Base-by-base conservation (phyloP, 1,140 invertebrate species). In the Meloidogyne floridensis region DNA sequence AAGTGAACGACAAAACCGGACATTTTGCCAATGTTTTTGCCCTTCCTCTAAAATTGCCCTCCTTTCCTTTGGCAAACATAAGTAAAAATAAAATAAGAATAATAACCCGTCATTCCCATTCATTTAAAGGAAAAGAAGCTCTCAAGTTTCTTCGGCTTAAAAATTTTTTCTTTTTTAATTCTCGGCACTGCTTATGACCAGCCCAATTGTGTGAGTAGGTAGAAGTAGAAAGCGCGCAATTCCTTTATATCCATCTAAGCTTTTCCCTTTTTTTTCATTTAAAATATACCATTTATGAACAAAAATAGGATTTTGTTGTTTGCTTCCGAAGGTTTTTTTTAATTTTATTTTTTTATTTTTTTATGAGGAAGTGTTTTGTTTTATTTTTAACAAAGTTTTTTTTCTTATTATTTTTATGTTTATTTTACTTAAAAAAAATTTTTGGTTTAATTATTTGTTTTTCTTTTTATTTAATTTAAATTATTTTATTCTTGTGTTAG, bases 31-130 rank as follows among this genome's bases (percentile, higher is more conserved):
- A 65, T 65, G n/a, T 65, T 65, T 59, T 65, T 65, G 59, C 59
- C 59, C 59, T 65, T 65, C 59, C 59, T 65, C n/a, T 65, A 13
- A n/a, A 18, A 65, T 65, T 65, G 15, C 59, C 7, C n/a, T 65
- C 59, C 59, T 65, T 65, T 65, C n/a, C n/a, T n/a, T 65, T 65
- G 59, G 59, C 59, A 65, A 65, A 65, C 59, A 65, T n/a, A 65
- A 65, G 7, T 6, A 7, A 18, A 59, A 59, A n/a, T 32, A 32
- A 32, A 65, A 65, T 65, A 65, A 65, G 6, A n/a, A n/a, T n/a
- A n/a, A 59, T 59, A 59, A 59, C 56, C 7, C n/a, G 15, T 65
- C 59, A 65, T 65, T 2, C 11, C 59, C 15, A 65, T 65, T n/a
- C 59, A 65, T 59, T 59, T 11, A 4, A 15, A 15, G 1, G 59